These are phyloP conservation scores for Protomyctophum bolini DNA, from an alignment of 2,113 vertebrate species.

Conservation along the genomic window DNA sequence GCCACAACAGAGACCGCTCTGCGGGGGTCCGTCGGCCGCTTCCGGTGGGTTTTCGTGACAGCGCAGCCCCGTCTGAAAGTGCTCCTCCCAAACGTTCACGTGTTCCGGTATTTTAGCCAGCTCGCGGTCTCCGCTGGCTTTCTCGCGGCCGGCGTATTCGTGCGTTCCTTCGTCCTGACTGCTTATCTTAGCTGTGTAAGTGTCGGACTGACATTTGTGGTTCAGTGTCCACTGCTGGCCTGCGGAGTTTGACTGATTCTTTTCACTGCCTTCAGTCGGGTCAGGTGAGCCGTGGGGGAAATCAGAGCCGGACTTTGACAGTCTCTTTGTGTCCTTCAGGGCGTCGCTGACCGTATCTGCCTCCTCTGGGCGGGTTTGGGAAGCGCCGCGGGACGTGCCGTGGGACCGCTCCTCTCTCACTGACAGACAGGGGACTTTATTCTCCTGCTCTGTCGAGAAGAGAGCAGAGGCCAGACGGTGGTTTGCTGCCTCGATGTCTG, in stretches of 20 bases:
- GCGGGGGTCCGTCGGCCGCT: slow-evolving; percentile 13
- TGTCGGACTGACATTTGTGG: slow-evolving; percentile 8
- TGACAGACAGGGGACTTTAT: slow-evolving; percentile 9
- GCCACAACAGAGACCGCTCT: slow-evolving; percentile 21
- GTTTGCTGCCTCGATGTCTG: slow-evolving; percentile 83
- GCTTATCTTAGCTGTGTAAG: neutral
- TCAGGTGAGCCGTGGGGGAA: slow-evolving; percentile 4
- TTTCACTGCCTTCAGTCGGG: slow-evolving; percentile 20
- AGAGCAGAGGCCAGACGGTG: slow-evolving; percentile 73
- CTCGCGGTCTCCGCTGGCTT: slow-evolving; percentile 3
- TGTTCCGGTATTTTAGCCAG: slow-evolving; percentile 5
- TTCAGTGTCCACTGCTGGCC: slow-evolving; percentile 31
- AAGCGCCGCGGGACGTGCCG: slow-evolving; percentile 11
- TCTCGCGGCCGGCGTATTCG: neutral
- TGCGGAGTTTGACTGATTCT: slow-evolving; percentile 35
- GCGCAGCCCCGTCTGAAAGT: slow-evolving; percentile 9
- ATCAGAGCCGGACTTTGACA: slow-evolving; percentile 4
- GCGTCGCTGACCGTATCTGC: neutral
- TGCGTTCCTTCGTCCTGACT: slow-evolving; percentile 15
- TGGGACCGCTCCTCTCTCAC: slow-evolving; percentile 21
- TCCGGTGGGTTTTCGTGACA: slow-evolving; percentile 26
- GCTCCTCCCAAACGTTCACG: slow-evolving; percentile 10
- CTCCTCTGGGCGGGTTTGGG: neutral
- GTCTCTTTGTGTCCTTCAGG: neutral
- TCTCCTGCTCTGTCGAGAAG: slow-evolving; percentile 57